Base-by-base conservation (phyloP, 2,888 invertebrate genomes). In the Uropetala carovei region DNA sequence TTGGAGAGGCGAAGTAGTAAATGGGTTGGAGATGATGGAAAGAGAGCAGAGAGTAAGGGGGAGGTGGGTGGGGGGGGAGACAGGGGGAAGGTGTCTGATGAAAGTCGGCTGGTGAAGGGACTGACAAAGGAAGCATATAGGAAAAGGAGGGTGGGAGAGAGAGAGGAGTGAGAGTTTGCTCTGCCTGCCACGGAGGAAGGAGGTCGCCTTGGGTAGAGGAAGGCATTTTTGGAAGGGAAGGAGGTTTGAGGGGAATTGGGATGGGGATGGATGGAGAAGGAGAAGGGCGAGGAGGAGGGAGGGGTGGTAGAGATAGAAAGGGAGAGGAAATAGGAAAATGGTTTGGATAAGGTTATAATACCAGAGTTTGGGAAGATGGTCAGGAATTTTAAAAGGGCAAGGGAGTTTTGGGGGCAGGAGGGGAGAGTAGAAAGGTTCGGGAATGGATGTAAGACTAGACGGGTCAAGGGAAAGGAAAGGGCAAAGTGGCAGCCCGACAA, bases 331-430 rank as follows among this genome's bases (percentile, higher is more conserved):
- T 75, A 75, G 75, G 27, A 75, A 75, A 75, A 75, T 75, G 27
- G 75, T 75, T 75, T 75, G 27, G 75, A 75, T 75, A 75, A 27
- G 75, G 13, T 27, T 27, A 75, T 75, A 75, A 75, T 75, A 27
- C 43, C 22, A 27, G 75, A 27, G 27, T 75, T 75, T 75, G 75
- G 27, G 22, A 10, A 27, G 75, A 27, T 75, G 75, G 75, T 75
- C 75, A 11, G 22, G 27, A 75, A 75, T 27, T 75, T 43, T 27
- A 75, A 27, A 75, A 75, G n/a, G 75, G 75, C 22, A 10, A 10
- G 68, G 22, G 16, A 75, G 75, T 75, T n/a, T n/a, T n/a, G n/a
- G n/a, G n/a, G n/a, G n/a, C 22, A 13, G 27, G 27, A 3, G 10
- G 27, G 75, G 9, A 11, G 11, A 27, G 27, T 7, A 7, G 27